Evolutionary conservation across 2,797 vertebrate genomes (phyloP).

Genomic region (Scleropages formosus): DNA sequence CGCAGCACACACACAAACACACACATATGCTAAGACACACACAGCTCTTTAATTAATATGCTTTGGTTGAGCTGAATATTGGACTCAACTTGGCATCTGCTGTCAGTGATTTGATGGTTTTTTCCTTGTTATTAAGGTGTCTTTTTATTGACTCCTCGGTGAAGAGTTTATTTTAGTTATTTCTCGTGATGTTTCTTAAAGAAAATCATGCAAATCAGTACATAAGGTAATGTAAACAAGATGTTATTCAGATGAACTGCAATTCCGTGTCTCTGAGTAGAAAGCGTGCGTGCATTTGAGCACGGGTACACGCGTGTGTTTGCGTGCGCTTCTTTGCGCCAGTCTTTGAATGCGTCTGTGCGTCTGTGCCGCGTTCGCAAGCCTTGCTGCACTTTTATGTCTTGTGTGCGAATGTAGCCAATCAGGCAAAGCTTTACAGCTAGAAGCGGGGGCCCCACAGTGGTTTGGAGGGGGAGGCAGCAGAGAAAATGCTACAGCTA

Average conservation of each 20-base stretch:
- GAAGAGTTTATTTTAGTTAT: background rate
- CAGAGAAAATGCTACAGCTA: background rate
- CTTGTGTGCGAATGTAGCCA: conserved; percentile 16
- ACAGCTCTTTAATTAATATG: conserved; percentile 24
- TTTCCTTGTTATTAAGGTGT: conserved; percentile 14
- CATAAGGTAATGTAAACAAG: too few species aligned
- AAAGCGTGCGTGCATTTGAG: conserved; percentile 18
- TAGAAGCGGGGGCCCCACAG: background rate
- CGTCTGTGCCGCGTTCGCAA: conserved; percentile 46
- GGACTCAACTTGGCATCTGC: conserved; percentile 17
- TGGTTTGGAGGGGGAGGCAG: background rate
- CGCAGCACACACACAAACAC: conserved; percentile 1
- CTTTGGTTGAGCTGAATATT: conserved; percentile 8
- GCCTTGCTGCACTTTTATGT: background rate
- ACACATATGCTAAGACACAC: background rate
- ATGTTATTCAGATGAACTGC: background rate
- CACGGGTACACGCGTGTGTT: conserved; percentile 46
- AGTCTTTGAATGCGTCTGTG: background rate
- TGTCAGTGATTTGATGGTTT: background rate
- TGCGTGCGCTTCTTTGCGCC: conserved; percentile 6
- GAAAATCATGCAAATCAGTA: too few species aligned
- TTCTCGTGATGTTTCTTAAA: too few species aligned
- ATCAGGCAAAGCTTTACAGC: background rate
- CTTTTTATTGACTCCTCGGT: conserved; percentile 27
- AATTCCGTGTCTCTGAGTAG: background rate